Conservation (phyloP, 2,888 invertebrate species). For the Archips xylosteana region DNA sequence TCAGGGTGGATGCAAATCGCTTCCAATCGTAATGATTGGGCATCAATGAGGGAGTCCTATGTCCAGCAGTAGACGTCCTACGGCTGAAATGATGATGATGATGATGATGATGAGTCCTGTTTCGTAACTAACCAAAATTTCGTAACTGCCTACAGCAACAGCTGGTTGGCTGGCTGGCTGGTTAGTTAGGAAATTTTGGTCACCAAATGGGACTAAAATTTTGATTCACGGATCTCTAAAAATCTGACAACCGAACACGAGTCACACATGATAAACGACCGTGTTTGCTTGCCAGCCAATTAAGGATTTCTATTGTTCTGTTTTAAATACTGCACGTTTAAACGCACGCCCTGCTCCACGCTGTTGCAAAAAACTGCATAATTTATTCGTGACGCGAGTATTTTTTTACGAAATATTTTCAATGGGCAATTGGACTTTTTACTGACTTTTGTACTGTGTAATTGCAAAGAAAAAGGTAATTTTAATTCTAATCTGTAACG, state of each 20-base stretch:
- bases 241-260: slow-evolving; percentile 47
- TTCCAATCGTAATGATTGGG: too few species aligned
- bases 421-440: neutral
- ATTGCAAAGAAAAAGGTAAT: neutral
- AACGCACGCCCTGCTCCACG: slow-evolving; percentile 12
- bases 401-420: neutral
- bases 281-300: slow-evolving; percentile 51
- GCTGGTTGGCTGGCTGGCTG: too few species aligned
- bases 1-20: too few species aligned
- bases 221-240: slow-evolving; percentile 15
- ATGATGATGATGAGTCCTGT: too few species aligned
- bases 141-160: too few species aligned
- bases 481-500: too few species aligned
- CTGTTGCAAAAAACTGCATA: slow-evolving; percentile 4
- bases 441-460: neutral
- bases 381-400: neutral
- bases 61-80: too few species aligned
- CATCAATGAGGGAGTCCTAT: too few species aligned
- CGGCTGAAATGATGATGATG: too few species aligned
- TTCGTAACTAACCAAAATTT: too few species aligned
- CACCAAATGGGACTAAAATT: too few species aligned
- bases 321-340: slow-evolving; percentile 22
- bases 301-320: slow-evolving; percentile 45
- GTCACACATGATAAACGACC: slow-evolving; percentile 53
- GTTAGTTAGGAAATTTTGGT: too few species aligned